These are phyloP conservation scores for Drosophila emarginata DNA, from an alignment of 2,888 invertebrate genomes.

Conservation along the genomic window DNA sequence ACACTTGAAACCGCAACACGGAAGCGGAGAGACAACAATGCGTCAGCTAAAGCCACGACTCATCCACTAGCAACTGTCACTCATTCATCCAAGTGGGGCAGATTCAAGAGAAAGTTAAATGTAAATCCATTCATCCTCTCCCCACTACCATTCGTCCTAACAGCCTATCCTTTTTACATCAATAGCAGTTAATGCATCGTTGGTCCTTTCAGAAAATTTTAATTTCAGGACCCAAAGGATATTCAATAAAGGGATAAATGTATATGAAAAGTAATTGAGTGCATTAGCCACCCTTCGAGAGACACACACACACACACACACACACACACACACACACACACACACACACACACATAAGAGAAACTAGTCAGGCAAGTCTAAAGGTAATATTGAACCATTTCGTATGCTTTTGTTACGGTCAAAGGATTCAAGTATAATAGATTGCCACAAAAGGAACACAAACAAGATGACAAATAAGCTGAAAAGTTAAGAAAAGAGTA, in stretches of 20 bases:
- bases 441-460: slow-evolving; percentile 51
- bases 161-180: too few relatives aligned
- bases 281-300: slow-evolving; percentile 47
- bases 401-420: slow-evolving; percentile 67
- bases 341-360: not conserved
- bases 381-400: slow-evolving; percentile 67
- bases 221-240: slow-evolving; percentile 49
- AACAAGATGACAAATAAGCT: slow-evolving; percentile 32
- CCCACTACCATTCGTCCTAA: not conserved
- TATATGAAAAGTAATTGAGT: slow-evolving; percentile 66
- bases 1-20: slow-evolving; percentile 60
- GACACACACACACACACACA: slow-evolving; percentile 60
- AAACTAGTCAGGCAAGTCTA: slow-evolving; percentile 45
- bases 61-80: slow-evolving; percentile 44
- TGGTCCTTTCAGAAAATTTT: slow-evolving; percentile 58
- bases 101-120: slow-evolving; percentile 70
- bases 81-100: slow-evolving; percentile 52
- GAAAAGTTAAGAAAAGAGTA: slow-evolving; percentile 33
- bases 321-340: slow-evolving; percentile 54
- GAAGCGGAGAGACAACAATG: slow-evolving; percentile 60
- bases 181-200: slow-evolving; percentile 54
- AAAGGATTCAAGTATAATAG: slow-evolving; percentile 69
- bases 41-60: slow-evolving; percentile 55
- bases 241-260: slow-evolving; percentile 38
- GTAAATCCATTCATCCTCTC: slow-evolving; percentile 31